Evolutionary conservation across 2,888 invertebrate species (phyloP), one percentile per base, ranked within the genome.

Genomic region (Sisyra nigra): DNA sequence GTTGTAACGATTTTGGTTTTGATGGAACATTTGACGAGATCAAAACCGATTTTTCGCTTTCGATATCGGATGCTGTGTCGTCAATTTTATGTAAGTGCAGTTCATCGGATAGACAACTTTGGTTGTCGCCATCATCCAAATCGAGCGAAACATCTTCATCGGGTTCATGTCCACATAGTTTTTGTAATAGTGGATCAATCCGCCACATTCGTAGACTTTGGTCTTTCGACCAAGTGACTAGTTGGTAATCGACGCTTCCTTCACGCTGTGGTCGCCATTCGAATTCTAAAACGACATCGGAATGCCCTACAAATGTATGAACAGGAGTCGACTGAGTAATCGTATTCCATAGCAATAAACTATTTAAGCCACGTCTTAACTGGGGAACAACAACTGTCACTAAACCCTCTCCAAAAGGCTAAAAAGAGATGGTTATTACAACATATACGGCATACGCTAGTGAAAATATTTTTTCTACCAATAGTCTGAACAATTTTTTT

Each of bases 211-310:
- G 72, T 32, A 96, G 67, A 10, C 83, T 87, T 57, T 93, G 91
- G 67, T 96, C 94, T 56, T 88, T 79, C 0, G 91, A 91, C 94
- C 94, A 96, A 2, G 93, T 93, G 1, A 94, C 80, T 37, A 96
- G 66, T 58, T 94, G 88, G 55, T 78, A 82, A 55, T 84, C 84
- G 11, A 68, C 54, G 40, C 60, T 63, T 46, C 66, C 67, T 31
- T 57, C 54, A 50, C 63, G 66, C 54, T 78, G 76, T 48, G 83
- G 81, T 42, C 89, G 72, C 93, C 93, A 94, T 49, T 89, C 88
- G 72, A 94, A 94, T 55, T 94, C 93, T 45, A 93, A 69, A 5
- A 96, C 88, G 36, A 91, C 89, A 65, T 94, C 93, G 6, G 85
- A 82, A 55, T 94, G 93, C 0, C 93, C 93, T n/a, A 87, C 81